These are phyloP conservation scores for Rhagologus leucostigma DNA, from an alignment of 2,113 vertebrate species.

Conservation along the genomic window DNA sequence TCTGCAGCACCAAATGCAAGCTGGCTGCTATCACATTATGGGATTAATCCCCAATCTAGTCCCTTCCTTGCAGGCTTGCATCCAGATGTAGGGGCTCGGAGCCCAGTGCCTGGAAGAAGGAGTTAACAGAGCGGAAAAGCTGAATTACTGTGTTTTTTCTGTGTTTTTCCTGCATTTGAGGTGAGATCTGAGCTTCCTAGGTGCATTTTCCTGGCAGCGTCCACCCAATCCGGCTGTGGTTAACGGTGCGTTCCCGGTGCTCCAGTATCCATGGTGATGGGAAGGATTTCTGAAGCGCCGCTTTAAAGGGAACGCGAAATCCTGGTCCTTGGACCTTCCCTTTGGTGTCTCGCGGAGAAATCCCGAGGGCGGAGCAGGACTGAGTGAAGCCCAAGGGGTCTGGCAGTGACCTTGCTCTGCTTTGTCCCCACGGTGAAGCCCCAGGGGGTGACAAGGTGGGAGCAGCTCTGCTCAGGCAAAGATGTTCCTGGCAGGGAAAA, in stretches of 20 bases:
- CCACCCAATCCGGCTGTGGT: neutral
- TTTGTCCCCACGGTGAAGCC: neutral
- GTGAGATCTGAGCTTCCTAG: neutral
- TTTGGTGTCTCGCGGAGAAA: neutral
- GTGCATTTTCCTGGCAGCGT: neutral
- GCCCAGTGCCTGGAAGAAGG: neutral
- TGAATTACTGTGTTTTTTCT: neutral
- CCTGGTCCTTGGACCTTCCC: neutral
- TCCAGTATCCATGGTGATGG: constrained; percentile 42
- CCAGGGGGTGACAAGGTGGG: neutral
- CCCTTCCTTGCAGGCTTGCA: neutral
- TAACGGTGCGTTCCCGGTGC: neutral
- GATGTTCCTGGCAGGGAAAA: neutral
- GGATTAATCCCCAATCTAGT: neutral
- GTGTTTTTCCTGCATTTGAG: neutral
- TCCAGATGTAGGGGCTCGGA: neutral
- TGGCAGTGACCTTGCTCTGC: neutral
- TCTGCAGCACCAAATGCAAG: neutral
- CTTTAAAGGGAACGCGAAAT: neutral
- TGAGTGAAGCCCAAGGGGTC: neutral
- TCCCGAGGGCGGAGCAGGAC: accelerated
- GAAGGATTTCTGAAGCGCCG: neutral
- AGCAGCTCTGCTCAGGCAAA: neutral
- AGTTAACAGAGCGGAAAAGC: neutral
- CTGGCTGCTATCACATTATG: neutral